phyloP scores from a whole-genome alignment of 2,113 vertebrate genomes.

The Rattus norvegicus region DNA sequence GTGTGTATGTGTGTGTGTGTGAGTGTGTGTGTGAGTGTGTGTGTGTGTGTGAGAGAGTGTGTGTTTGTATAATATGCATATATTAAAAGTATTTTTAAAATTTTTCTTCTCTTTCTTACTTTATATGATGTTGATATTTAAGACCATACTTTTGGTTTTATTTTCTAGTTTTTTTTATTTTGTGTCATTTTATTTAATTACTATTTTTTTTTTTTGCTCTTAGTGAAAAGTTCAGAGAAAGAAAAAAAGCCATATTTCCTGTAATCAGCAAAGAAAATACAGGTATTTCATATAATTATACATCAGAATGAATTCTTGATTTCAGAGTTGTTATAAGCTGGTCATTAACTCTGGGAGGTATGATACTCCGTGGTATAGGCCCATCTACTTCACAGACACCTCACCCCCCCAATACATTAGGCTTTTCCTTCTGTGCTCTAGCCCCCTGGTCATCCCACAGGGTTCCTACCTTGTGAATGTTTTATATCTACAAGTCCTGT shows the following conservation, averaged over 20 bases:
- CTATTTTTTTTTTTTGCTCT: background rate
- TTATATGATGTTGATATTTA: background rate
- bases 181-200: background rate
- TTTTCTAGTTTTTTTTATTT: background rate
- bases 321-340: background rate
- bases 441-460: rapidly evolving
- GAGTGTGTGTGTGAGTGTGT: too few relatives aligned
- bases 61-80: background rate
- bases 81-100: background rate
- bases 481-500: background rate
- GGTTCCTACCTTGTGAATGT: background rate
- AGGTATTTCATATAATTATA: background rate
- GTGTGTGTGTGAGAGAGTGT: background rate
- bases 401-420: background rate
- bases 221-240: background rate
- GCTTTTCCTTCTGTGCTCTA: rapidly evolving
- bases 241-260: constrained; percentile 1
- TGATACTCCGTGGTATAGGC: background rate
- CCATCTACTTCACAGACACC: background rate
- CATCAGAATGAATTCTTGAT: background rate
- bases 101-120: background rate
- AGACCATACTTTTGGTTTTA: background rate
- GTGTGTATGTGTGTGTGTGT: too few relatives aligned
- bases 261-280: background rate
- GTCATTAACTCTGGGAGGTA: background rate